Base-by-base conservation (phyloP, 2,113 vertebrate genomes). In the Puntigrus tetrazona region DNA sequence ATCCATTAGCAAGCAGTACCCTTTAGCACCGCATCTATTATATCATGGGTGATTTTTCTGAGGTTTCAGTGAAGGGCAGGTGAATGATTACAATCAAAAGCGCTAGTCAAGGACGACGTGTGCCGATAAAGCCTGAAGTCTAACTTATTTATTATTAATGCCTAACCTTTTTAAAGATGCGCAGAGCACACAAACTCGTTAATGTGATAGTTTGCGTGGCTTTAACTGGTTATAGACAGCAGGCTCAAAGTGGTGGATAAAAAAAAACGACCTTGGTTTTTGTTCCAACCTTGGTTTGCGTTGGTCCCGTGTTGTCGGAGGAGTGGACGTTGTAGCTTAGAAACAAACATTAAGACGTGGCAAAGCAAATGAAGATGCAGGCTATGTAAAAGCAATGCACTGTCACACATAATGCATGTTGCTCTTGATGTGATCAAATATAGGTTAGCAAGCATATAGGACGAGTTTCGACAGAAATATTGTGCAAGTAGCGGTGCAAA, bases 161-260 rank as follows among this genome's bases (percentile, higher is more conserved):
- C 59, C 50, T 86, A 84, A 84, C 81, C 81, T 86, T 86, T 84
- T 81, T 20, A 86, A 36, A 69, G 72, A 88, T 86, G 47, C 76
- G 75, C 34, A 78, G 75, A 85, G 81, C 73, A 29, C 75, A 83
- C 75, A 82, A 82, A 83, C 75, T 63, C 55, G n/a, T 83, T 84
- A 79, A 74, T 27, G 79, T 69, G 22, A 75, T 83, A 14, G 61
- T 76, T 78, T 63, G 63, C 11, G n/a, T 43, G 41, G 18, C 14
- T 31, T n/a, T 61, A 41, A 41, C 52, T 55, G 5, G 50, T 83
- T 75, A 83, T 76, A 74, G 52, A 27, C 36, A 57, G 55, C 16
- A 14, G 27, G 67, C 77, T 74, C 67, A 78, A 73, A 78, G 25
- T 0, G 16, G 11, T 25, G 47, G 73, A 52, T 38, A n/a, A 61